Evolutionary conservation across 1,140 invertebrate genomes (phyloP).

Genomic region (Drosophila lacteicornis): DNA sequence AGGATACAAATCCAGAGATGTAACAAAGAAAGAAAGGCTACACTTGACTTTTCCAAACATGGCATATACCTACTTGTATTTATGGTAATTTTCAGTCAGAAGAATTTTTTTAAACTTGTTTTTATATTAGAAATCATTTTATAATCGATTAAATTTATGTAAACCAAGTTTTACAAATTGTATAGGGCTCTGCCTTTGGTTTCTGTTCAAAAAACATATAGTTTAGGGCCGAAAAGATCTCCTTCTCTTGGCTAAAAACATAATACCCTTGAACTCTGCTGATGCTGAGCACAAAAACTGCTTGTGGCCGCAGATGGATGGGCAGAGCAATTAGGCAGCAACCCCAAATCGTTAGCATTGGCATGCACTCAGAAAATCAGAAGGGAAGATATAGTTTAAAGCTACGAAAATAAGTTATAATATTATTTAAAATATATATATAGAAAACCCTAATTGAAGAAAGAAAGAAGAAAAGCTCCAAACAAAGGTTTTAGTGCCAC

Average conservation of each 20-base stretch:
- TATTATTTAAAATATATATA: background rate
- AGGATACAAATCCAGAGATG: background rate
- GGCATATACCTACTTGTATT: no score
- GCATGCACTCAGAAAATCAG: background rate
- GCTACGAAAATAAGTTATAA: background rate
- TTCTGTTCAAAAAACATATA: background rate
- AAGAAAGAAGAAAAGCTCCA: no score
- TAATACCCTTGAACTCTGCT: constrained; percentile 2
- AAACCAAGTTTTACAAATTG: background rate
- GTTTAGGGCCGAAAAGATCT: background rate
- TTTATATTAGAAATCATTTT: no score
- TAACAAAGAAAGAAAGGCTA: background rate
- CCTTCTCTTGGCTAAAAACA: background rate
- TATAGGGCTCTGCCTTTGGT: no score
- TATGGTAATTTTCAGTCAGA: no score
- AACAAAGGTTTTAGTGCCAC: no score
- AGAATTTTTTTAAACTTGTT: no score
- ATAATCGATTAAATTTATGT: no score
- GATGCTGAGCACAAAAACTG: constrained; percentile 6
- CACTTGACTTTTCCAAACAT: no score
- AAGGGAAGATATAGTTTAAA: background rate
- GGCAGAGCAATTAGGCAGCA: constrained; percentile 16
- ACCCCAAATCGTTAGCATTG: constrained; percentile 15
- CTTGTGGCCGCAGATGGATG: constrained; percentile 12
- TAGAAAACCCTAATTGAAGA: background rate